Conservation (phyloP, 1,140 invertebrate genomes). For the Drosophila simulans region DNA sequence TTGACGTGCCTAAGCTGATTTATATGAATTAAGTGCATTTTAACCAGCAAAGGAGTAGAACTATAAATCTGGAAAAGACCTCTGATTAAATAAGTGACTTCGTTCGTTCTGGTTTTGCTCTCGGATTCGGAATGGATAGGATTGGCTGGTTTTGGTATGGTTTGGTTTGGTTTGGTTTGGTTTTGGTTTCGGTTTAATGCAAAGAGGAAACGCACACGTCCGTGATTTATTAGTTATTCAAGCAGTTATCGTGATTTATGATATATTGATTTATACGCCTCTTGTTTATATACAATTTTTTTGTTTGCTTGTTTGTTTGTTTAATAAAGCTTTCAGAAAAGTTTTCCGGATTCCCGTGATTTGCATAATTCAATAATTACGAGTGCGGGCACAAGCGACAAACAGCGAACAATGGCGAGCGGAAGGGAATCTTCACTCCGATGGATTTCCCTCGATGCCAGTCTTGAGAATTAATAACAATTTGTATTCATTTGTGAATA, state of each 20-base stretch:
- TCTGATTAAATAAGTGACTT: constrained; percentile 52
- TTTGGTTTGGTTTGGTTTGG: background rate
- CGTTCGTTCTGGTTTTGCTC: constrained; percentile 13
- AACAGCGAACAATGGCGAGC: constrained; percentile 15
- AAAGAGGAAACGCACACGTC: constrained; percentile 59
- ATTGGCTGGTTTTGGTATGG: background rate
- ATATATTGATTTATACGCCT: constrained; percentile 66
- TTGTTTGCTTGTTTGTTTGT: constrained; percentile 18
- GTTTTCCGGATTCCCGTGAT: constrained; percentile 51
- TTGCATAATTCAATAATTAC: constrained; percentile 72
- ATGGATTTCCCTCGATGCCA: constrained; percentile 51
- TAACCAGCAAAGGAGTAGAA: constrained; percentile 3
- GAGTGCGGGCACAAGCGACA: constrained; percentile 17
- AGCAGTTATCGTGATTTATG: constrained; percentile 72
- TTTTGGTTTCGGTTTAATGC: constrained; percentile 31
- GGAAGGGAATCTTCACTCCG: constrained; percentile 1
- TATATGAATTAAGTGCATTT: constrained; percentile 39
- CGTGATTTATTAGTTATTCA: constrained; percentile 74
- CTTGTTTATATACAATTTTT: constrained; percentile 6
- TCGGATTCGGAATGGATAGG: too few relatives aligned
- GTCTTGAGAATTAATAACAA: constrained; percentile 80
- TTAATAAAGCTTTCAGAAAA: constrained; percentile 45
- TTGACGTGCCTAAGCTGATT: constrained; percentile 47
- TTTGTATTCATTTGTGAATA: constrained; percentile 82
- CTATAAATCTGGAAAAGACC: constrained; percentile 44